Conservation (phyloP, 2,113 vertebrate genomes). For the Psittacula cyanocephala region DNA sequence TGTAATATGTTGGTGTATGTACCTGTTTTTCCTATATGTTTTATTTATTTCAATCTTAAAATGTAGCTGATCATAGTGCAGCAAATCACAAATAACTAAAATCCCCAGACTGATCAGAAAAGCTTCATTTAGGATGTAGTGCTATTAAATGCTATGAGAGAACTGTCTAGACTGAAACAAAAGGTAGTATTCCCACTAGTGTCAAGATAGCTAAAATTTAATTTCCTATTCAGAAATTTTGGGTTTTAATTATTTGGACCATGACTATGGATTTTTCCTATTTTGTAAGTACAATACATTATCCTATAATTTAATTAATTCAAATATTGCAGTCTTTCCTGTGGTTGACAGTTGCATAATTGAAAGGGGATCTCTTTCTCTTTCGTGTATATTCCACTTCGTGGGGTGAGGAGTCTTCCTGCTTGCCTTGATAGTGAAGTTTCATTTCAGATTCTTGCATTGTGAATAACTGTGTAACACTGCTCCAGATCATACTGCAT, state of each 20-base stretch:
- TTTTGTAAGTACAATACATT: neutral
- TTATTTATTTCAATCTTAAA: neutral
- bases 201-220: neutral
- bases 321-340: neutral
- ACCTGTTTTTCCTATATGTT: neutral
- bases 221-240: neutral
- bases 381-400: neutral
- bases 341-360: neutral
- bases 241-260: neutral
- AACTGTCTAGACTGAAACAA: neutral
- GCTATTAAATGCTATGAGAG: neutral
- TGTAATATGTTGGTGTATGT: neutral
- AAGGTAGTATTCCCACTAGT: neutral
- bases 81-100: neutral
- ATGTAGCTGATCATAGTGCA: neutral
- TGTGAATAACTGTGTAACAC: neutral
- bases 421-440: neutral
- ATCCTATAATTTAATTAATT: neutral
- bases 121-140: neutral
- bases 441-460: neutral
- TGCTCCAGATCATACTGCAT: neutral
- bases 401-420: neutral
- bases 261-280: neutral
- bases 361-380: neutral
- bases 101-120: neutral